Base-by-base conservation (phyloP, 2,888 invertebrate species). In the Trichacis sp. region DNA sequence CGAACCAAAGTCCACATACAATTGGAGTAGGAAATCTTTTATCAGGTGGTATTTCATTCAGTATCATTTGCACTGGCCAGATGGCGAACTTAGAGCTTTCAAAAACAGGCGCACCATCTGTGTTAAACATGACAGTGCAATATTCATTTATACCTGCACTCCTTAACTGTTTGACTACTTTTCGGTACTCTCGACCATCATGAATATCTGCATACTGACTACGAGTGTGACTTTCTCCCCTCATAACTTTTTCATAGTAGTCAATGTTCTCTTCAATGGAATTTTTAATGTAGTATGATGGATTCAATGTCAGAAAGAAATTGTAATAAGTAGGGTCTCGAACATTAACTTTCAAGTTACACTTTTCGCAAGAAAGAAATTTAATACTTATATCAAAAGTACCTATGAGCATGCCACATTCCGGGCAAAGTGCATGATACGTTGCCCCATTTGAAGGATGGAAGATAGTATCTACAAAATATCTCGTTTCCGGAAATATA, bases 11-110 rank as follows among this genome's bases (percentile, higher is more conserved):
- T 1, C 48, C 58, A 20, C 49, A 33, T 9, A 49, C 11, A 17
- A 68, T 55, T 30, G 57, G 42, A 42, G 49, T 40, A 14, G 46
- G 43, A 17, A 47, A 42, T 24, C 62, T 38, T 4, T 48, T 42
- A 40, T 61, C 12, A 29, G 48, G 42, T 47, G 68, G 65, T 43
- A 64, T 9, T 48, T 70, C 70, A 50, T 68, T 70, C 2, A 63
- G 18, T 36, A 57, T 55, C 29, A 65, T 6, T 15, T 58, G 61
- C 15, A 70, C 65, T n/a, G 68, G 65, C 68, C 65, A 70, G 6
- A 68, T 58, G 4, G 62, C 60, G 43, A 45, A 54, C 9, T 29
- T 54, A 0, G 65, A 65, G 15, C 66, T 65, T 51, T 63, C 29
- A 19, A 66, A 58, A 15, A 57, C 43, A 24, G 58, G 57, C 9